These are phyloP conservation scores for Pitta sordida DNA, from an alignment of 2,113 vertebrate genomes.

Conservation along the genomic window DNA sequence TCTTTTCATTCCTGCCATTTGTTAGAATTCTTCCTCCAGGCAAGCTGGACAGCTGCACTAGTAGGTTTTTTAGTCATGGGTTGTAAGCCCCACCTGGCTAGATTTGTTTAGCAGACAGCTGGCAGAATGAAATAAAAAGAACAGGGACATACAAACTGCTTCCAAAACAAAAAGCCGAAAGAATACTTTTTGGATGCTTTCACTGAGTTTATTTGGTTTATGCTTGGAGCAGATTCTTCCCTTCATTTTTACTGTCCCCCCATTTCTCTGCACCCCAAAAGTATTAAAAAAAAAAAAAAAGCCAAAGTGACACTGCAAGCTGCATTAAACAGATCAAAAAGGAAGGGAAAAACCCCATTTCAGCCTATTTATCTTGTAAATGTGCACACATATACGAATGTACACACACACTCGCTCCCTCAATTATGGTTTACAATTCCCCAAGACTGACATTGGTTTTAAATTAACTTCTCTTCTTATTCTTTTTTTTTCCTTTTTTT, in stretches of 20 bases:
- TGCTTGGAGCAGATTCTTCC: background rate
- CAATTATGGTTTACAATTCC: constrained; percentile 72
- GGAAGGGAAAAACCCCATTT: constrained; percentile 13
- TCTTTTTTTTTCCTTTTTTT: background rate
- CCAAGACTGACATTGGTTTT: constrained; percentile 80
- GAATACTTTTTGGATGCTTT: constrained; percentile 76
- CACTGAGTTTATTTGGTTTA: constrained; percentile 42
- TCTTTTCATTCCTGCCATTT: constrained; percentile 81
- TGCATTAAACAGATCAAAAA: constrained; percentile 44
- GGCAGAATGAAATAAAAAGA: constrained; percentile 85
- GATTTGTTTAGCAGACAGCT: constrained; percentile 88
- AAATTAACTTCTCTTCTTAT: constrained; percentile 76
- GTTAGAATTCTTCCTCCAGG: constrained; percentile 84
- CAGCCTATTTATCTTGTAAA: constrained; percentile 44
- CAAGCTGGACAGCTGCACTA: constrained; percentile 84
- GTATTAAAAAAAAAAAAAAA: background rate
- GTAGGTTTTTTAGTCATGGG: constrained; percentile 86
- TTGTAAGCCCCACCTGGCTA: constrained; percentile 87
- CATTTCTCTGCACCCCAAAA: background rate
- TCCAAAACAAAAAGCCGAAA: constrained; percentile 75
- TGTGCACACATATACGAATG: background rate
- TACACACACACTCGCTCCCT: background rate
- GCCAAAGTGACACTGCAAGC: background rate
- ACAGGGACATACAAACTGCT: constrained; percentile 76
- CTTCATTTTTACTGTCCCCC: background rate